These are phyloP conservation scores for Xestia rhomboidea DNA, from an alignment of 2,888 invertebrate genomes.

Conservation along the genomic window DNA sequence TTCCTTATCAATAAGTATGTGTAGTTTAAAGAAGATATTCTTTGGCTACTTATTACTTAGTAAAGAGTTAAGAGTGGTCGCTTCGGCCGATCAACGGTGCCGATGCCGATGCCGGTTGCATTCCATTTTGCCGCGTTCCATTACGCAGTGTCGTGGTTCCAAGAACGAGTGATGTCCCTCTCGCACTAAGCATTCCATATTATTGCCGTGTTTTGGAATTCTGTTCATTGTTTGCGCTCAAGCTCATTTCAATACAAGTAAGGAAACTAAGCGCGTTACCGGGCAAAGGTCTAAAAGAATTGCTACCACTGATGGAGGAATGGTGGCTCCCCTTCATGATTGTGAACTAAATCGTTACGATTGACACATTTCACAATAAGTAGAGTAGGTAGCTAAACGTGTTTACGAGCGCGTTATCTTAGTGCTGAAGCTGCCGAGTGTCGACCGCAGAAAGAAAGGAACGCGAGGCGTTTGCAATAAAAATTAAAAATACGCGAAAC, in stretches of 20 bases:
- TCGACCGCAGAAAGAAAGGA: slow-evolving; percentile 50
- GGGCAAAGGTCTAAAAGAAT: slow-evolving; percentile 78
- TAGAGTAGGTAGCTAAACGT: not conserved
- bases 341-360: slow-evolving; percentile 6
- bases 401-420: slow-evolving; percentile 47
- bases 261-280: slow-evolving; percentile 81
- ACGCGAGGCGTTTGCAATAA: slow-evolving; percentile 57
- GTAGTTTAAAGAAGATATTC: slow-evolving; percentile 42
- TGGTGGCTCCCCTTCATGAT: slow-evolving; percentile 18
- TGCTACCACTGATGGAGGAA: slow-evolving; percentile 5
- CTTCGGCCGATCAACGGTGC: slow-evolving; percentile 66
- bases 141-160: slow-evolving; percentile 86
- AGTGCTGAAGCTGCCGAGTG: slow-evolving; percentile 45
- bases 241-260: slow-evolving; percentile 84
- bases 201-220: slow-evolving; percentile 88
- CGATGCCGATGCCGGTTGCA: slow-evolving; percentile 75
- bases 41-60: slow-evolving; percentile 65
- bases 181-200: slow-evolving; percentile 85
- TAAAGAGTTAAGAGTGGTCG: slow-evolving; percentile 68
- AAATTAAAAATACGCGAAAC: slow-evolving; percentile 76
- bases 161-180: slow-evolving; percentile 87
- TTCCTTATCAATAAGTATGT: slow-evolving; percentile 14
- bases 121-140: slow-evolving; percentile 87
- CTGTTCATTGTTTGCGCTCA: slow-evolving; percentile 87
- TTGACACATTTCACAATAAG: slow-evolving; percentile 32